Conservation (phyloP, 64 coral and sea anemone species). For the Pocillopora verrucosa region DNA sequence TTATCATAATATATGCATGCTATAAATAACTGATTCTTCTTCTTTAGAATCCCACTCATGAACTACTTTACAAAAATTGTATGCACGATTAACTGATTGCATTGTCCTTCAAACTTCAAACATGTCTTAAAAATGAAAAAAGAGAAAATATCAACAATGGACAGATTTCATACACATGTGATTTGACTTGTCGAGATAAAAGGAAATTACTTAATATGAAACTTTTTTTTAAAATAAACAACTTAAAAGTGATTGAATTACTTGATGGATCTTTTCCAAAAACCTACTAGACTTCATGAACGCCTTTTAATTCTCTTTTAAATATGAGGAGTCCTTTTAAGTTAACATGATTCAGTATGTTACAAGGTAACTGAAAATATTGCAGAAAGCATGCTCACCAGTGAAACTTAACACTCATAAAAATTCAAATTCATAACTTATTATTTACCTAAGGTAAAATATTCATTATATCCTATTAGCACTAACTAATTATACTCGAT, state of each 20-base stretch:
- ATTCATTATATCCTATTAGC: not conserved
- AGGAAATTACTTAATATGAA: not conserved
- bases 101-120: not conserved
- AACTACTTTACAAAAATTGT: not conserved
- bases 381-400: not conserved
- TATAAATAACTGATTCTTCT: not conserved
- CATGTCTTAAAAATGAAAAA: not conserved
- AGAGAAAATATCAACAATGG: not conserved
- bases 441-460: conserved; percentile 7
- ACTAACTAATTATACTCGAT: conserved; percentile 6
- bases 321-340: too few species aligned
- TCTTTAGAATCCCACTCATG: conserved; percentile 8
- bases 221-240: not conserved
- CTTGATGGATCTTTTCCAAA: not conserved
- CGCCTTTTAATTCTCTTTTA: not conserved
- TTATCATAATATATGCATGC: conserved; percentile 18
- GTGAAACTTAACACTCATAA: not conserved
- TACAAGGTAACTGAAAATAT: not conserved
- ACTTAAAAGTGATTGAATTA: not conserved
- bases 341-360: too few species aligned
- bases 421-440: not conserved
- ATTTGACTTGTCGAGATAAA: not conserved
- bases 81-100: not conserved
- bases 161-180: conserved; percentile 9
- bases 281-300: not conserved